Evolutionary conservation across 2,888 invertebrate species (phyloP).

Genomic region (Drosophila vallismaia): DNA sequence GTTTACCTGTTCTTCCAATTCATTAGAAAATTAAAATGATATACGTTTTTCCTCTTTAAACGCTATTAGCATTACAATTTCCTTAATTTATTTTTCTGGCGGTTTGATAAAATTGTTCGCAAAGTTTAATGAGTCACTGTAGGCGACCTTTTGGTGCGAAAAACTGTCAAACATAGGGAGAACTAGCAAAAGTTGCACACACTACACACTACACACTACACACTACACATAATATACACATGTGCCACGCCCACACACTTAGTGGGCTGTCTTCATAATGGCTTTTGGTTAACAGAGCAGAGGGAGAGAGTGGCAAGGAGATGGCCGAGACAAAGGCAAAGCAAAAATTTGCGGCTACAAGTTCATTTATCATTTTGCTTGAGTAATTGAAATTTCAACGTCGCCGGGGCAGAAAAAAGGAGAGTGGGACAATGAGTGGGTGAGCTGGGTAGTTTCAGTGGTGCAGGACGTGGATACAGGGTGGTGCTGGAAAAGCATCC

Average conservation of each 20-base stretch:
- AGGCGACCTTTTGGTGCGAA: constrained; percentile 30
- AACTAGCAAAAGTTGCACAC: constrained; percentile 56
- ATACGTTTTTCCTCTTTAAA: background rate
- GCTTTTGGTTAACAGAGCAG: constrained; percentile 42
- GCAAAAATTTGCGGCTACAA: constrained; percentile 75
- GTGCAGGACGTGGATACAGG: constrained; percentile 24
- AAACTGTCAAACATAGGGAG: constrained; percentile 31
- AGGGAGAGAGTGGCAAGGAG: background rate
- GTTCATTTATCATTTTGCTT: constrained; percentile 77
- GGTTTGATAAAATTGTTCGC: constrained; percentile 2
- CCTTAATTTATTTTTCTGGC: constrained; percentile 6
- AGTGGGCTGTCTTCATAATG: constrained; percentile 77
- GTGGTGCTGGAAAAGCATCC: constrained; percentile 20
- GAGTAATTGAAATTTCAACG: constrained; percentile 77
- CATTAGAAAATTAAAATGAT: background rate
- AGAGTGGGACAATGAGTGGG: constrained; percentile 39
- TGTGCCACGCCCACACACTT: constrained; percentile 73
- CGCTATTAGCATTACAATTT: background rate
- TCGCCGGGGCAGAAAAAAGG: constrained; percentile 20
- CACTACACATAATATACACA: constrained; percentile 54
- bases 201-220: constrained; percentile 44
- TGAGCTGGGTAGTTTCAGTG: constrained; percentile 37
- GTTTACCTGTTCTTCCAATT: background rate
- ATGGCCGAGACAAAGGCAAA: constrained; percentile 63
- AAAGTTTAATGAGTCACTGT: constrained; percentile 39